phyloP scores from a whole-genome alignment of 2,888 invertebrate species.

The Catocala fraxini region DNA sequence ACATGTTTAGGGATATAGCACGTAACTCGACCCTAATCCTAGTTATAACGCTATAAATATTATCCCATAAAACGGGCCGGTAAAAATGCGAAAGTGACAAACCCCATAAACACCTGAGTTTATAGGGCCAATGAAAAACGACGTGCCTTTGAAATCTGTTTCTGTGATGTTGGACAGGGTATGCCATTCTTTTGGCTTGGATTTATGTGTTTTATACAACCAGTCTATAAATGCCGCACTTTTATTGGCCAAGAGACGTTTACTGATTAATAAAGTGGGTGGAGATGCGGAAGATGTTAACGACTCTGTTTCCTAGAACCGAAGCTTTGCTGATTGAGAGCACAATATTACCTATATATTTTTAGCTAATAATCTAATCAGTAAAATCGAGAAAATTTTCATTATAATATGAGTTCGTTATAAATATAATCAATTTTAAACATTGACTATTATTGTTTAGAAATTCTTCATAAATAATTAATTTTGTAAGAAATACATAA shows the following conservation, averaged over 20 bases:
- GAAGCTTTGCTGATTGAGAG: constrained; percentile 44
- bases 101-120: constrained; percentile 81
- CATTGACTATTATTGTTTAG: too few species aligned
- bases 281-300: constrained; percentile 79
- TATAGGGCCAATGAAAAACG: constrained; percentile 80
- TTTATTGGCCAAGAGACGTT: constrained; percentile 84
- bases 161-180: constrained; percentile 80
- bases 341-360: constrained; percentile 45
- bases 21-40: constrained; percentile 18
- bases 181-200: constrained; percentile 76
- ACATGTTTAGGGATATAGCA: constrained; percentile 3
- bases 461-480: too few species aligned
- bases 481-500: too few species aligned
- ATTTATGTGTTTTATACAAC: constrained; percentile 83
- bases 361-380: too few species aligned
- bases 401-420: too few species aligned
- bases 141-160: constrained; percentile 80
- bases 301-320: constrained; percentile 76
- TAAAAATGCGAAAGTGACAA: constrained; percentile 71
- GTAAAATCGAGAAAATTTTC: too few species aligned
- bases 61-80: constrained; percentile 43
- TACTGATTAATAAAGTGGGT: constrained; percentile 85
- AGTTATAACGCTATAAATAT: constrained; percentile 47
- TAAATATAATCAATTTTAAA: neutral
- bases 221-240: constrained; percentile 82